These are phyloP conservation scores for Poecilia picta DNA, from an alignment of 2,797 vertebrate genomes.

Conservation along the genomic window DNA sequence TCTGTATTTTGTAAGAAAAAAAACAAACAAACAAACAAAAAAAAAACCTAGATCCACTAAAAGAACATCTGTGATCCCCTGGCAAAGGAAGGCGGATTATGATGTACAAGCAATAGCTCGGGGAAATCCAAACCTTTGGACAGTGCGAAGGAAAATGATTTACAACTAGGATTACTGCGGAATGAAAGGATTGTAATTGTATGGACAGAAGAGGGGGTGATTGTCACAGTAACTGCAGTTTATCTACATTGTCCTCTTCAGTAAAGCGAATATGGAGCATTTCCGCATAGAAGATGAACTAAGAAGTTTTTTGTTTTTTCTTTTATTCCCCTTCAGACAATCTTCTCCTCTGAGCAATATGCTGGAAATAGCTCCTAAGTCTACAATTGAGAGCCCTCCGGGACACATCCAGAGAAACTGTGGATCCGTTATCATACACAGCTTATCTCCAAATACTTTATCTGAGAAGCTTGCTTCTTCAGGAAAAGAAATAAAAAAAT, in stretches of 20 bases:
- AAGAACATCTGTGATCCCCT: conserved; percentile 42
- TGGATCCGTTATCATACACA: conserved; percentile 37
- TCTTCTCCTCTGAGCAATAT: conserved; percentile 52
- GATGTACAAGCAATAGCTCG: conserved; percentile 39
- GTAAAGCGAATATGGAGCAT: conserved; percentile 61
- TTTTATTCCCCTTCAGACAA: conserved; percentile 45
- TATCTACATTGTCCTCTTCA: conserved; percentile 56
- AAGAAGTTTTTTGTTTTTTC: conserved; percentile 25
- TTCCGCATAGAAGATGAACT: conserved; percentile 54
- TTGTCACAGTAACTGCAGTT: conserved; percentile 37
- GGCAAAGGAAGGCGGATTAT: conserved; percentile 49
- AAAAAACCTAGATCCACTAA: conserved; percentile 32
- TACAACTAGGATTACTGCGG: conserved; percentile 48
- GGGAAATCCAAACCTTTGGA: conserved; percentile 48
- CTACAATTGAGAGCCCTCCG: conserved; percentile 60
- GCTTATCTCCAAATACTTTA: conserved; percentile 57
- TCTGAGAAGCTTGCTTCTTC: conserved; percentile 37
- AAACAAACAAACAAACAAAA: conserved; percentile 26
- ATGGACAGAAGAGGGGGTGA: conserved; percentile 33
- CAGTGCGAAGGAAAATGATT: conserved; percentile 48
- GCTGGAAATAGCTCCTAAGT: conserved; percentile 66
- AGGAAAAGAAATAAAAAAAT: conserved; percentile 12
- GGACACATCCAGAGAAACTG: conserved; percentile 52
- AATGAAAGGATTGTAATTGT: conserved; percentile 29
- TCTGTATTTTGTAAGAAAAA: conserved; percentile 25